Conservation (phyloP, 1,140 invertebrate genomes). For the Cherax destructor region DNA sequence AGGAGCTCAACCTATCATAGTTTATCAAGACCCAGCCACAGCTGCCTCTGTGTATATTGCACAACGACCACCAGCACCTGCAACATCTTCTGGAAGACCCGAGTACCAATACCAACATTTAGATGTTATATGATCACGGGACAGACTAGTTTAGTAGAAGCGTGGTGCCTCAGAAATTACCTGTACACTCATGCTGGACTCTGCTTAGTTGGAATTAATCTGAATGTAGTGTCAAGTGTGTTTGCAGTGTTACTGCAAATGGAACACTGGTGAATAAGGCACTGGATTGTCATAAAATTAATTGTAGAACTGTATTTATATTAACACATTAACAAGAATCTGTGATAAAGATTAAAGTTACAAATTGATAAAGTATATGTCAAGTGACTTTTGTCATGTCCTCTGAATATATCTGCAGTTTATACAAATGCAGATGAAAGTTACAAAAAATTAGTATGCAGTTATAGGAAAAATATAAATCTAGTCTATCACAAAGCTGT, state of each 20-base stretch:
- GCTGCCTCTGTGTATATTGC: conserved; percentile 61
- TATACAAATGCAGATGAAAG: not conserved
- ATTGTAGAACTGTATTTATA: conserved; percentile 26
- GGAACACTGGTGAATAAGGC: not conserved
- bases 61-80: conserved; percentile 44
- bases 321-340: conserved; percentile 61
- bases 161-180: not conserved
- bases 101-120: conserved; percentile 63
- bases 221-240: conserved; percentile 18
- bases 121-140: conserved; percentile 64
- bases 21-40: conserved; percentile 58
- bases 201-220: not conserved
- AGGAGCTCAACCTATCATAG: conserved; percentile 57
- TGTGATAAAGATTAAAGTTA: conserved; percentile 64
- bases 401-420: not conserved
- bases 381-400: not conserved
- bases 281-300: conserved; percentile 22
- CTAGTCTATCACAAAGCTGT: conserved; percentile 37
- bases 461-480: not conserved
- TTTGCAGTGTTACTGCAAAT: not conserved
- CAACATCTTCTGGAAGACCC: conserved; percentile 34
- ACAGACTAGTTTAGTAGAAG: conserved; percentile 48
- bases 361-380: conserved; percentile 28
- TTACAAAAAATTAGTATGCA: not conserved
- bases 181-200: not conserved